Evolutionary conservation across 2,113 vertebrate genomes (phyloP).

Genomic region (Leptocoma aspasia): DNA sequence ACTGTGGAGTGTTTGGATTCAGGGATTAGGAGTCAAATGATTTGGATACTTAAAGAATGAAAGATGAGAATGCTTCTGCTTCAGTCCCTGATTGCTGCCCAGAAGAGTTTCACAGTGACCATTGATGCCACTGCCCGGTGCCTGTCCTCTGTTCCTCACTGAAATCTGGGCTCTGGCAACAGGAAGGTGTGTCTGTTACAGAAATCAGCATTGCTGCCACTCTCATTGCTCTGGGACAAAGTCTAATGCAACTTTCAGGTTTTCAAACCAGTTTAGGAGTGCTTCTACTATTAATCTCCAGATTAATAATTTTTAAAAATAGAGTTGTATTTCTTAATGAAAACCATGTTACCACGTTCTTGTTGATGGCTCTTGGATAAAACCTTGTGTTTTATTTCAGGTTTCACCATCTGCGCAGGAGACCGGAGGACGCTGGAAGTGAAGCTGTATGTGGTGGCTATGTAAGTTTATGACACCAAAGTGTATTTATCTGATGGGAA

Average conservation of each 20-base stretch:
- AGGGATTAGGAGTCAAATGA: background rate
- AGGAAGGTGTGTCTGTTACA: background rate
- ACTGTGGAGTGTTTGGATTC: background rate
- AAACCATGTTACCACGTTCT: background rate
- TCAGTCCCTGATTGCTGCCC: background rate
- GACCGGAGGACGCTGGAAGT: slow-evolving; percentile 66
- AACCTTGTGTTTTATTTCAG: background rate
- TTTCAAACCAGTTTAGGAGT: background rate
- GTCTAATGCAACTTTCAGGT: background rate
- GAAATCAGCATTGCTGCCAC: background rate
- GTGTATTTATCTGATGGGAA: slow-evolving; percentile 70
- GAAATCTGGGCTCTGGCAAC: background rate
- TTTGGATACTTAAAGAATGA: background rate
- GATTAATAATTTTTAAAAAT: background rate
- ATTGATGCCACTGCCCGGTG: background rate
- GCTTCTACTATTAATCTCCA: background rate
- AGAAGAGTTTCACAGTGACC: background rate
- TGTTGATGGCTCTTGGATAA: background rate
- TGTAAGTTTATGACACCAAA: slow-evolving; percentile 66
- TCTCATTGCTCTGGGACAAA: background rate
- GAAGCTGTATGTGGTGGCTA: slow-evolving; percentile 27
- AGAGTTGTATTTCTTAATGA: background rate
- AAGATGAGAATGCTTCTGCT: background rate
- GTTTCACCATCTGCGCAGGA: slow-evolving; percentile 50
- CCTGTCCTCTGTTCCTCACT: background rate